Conservation (phyloP, 2,113 vertebrate genomes). For the Prunella himalayana region DNA sequence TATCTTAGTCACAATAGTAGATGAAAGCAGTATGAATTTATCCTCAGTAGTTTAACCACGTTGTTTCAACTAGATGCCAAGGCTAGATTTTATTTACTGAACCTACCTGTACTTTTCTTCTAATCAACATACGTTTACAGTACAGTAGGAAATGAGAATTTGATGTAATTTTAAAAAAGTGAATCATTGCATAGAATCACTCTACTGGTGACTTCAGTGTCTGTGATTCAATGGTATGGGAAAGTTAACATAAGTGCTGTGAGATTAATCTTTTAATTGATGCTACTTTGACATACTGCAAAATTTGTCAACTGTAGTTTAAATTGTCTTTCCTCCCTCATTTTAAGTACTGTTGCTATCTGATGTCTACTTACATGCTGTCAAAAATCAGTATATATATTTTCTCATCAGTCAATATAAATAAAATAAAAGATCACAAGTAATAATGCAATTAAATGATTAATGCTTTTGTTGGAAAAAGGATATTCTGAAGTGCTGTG, state of each 20-base stretch:
- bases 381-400: not conserved
- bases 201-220: not conserved
- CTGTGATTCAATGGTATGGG: not conserved
- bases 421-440: not conserved
- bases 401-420: not conserved
- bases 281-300: not conserved
- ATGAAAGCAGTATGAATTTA: not conserved
- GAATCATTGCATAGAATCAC: not conserved
- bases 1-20: not conserved
- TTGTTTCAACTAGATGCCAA: not conserved
- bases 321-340: not conserved
- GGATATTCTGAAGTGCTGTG: not conserved
- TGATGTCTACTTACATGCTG: not conserved
- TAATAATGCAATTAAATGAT: not conserved
- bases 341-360: not conserved
- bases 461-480: not conserved
- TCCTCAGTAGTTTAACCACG: not conserved
- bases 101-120: not conserved
- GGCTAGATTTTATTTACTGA: not conserved
- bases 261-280: not conserved
- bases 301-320: not conserved
- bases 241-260: not conserved
- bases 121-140: not conserved
- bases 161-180: not conserved
- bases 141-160: not conserved